These are phyloP conservation scores for Galeopsomyia nigrocyanea DNA, from an alignment of 2,888 invertebrate species.

Conservation along the genomic window DNA sequence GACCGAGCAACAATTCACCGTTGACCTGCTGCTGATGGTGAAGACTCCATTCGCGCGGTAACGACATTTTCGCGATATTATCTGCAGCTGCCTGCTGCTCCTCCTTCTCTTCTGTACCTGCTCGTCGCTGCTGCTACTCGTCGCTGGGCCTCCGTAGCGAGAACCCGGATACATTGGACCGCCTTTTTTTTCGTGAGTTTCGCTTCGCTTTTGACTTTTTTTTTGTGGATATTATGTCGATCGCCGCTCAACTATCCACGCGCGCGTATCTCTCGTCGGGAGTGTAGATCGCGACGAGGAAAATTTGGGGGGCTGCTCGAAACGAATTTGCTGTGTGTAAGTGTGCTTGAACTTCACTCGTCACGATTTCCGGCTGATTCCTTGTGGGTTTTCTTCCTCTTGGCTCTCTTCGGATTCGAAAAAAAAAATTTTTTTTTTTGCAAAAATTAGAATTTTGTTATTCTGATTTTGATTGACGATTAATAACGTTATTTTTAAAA, in stretches of 20 bases:
- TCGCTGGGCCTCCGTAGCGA: constrained; percentile 57
- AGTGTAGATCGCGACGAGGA: no score
- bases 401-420: no score
- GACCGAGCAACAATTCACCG: neutral
- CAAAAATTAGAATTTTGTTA: no score
- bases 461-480: no score
- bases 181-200: constrained; percentile 52
- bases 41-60: constrained; percentile 75
- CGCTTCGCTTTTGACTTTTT: constrained; percentile 35
- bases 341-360: no score
- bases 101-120: constrained; percentile 9
- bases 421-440: no score
- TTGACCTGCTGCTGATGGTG: constrained; percentile 55
- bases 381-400: no score
- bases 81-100: constrained; percentile 23
- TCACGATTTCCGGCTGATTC: no score
- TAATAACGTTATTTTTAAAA: no score
- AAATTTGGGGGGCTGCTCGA: no score
- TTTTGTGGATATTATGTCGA: constrained; percentile 5
- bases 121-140: constrained; percentile 23
- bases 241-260: neutral
- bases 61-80: constrained; percentile 69
- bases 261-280: no score
- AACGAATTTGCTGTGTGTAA: no score
- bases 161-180: constrained; percentile 68